Evolutionary conservation across 2,113 vertebrate species (phyloP).

Genomic region (Cyrtonyx montezumae): DNA sequence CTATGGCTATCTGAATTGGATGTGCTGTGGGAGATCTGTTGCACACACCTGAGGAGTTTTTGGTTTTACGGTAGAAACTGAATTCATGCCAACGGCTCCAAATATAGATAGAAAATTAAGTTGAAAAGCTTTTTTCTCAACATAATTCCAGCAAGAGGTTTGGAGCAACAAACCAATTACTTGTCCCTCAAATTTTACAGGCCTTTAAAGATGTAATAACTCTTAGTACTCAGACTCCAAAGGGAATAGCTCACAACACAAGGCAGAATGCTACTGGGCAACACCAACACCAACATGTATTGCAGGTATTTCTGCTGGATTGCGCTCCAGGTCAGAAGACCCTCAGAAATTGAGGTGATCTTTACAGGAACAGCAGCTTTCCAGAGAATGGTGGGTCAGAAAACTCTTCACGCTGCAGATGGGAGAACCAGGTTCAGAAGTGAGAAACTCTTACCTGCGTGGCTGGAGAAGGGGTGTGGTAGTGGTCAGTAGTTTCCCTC

Average conservation of each 20-base stretch:
- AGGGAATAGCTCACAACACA: constrained; percentile 56
- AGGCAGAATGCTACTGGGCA: constrained; percentile 44
- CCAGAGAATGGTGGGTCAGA: background rate
- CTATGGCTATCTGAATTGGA: background rate
- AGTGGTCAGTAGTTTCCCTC: background rate
- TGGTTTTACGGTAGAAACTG: background rate
- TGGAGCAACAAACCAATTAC: constrained; percentile 66
- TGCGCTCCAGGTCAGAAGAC: background rate
- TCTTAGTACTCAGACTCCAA: constrained; percentile 29
- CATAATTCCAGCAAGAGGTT: constrained; percentile 53
- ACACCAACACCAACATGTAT: constrained; percentile 41
- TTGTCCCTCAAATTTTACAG: constrained; percentile 45
- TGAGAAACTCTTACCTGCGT: background rate
- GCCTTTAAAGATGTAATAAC: constrained; percentile 58
- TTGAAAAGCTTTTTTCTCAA: constrained; percentile 33
- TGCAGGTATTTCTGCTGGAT: constrained; percentile 37
- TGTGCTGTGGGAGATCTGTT: background rate
- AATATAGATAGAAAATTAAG: constrained; percentile 58
- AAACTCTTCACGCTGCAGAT: background rate
- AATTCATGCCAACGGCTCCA: constrained; percentile 40
- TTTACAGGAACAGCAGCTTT: background rate
- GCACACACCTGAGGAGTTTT: background rate
- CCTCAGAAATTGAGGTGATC: constrained; percentile 8
- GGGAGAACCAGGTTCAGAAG: background rate
- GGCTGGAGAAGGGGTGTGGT: background rate